These are phyloP conservation scores for Tympanoctomys barrerae DNA, from an alignment of 2,797 vertebrate species.

Conservation along the genomic window DNA sequence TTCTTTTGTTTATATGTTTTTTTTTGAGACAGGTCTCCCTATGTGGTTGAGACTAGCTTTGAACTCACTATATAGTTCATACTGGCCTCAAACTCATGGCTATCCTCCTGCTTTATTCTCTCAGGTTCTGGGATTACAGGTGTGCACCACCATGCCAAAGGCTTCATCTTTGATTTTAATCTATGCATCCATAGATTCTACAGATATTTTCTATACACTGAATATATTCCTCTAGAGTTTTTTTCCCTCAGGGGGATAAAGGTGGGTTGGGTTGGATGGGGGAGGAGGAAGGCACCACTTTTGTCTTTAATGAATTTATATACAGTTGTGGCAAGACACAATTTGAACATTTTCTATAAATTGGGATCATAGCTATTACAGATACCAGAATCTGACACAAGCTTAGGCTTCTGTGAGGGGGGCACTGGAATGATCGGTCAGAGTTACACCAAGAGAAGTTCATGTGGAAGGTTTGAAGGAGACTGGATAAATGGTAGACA, in stretches of 20 bases:
- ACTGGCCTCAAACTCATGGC: no score
- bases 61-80: not conserved
- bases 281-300: not conserved
- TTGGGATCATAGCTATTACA: not conserved
- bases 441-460: not conserved
- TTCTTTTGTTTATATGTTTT: not conserved
- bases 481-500: not conserved
- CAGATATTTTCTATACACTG: not conserved
- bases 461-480: not conserved
- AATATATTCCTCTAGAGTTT: not conserved
- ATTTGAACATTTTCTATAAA: not conserved
- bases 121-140: not conserved
- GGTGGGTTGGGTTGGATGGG: no score
- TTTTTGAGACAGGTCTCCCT: not conserved
- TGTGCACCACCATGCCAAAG: no score
- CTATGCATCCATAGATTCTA: not conserved
- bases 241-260: not conserved
- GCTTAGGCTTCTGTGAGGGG: not conserved
- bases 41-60: not conserved
- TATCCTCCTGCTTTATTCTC: not conserved
- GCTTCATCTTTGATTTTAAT: not conserved
- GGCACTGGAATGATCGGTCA: not conserved
- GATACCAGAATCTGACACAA: not conserved
- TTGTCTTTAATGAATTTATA: not conserved
- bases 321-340: not conserved